Evolutionary conservation across 2,888 invertebrate genomes (phyloP), one percentile per base, ranked within the genome.

Genomic region (Chrysolina haemoptera): DNA sequence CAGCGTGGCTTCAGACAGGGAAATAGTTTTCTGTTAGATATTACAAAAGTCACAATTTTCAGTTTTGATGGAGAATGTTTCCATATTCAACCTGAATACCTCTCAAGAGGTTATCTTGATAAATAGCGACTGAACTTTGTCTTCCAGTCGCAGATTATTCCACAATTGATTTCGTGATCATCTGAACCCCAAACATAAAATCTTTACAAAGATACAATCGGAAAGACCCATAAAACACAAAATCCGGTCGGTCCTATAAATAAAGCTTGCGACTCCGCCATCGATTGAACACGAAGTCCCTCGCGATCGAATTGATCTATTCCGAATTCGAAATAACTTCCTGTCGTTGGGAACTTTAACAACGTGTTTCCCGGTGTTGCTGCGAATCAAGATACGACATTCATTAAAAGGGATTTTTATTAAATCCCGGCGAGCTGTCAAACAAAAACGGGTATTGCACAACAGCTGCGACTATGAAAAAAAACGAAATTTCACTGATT

Each of bases 401-500:
- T 74, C 67, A 74, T 74, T 74, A 74, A 63, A 71, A 48, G 68
- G 71, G 71, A 75, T 80, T 80, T 80, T 80, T 67, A 71, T 71
- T 67, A 71, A 67, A 48, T 65, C 65, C 55, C 35, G 14, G 71
- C 55, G 71, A 50, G 35, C 43, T 55, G 53, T 55, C 48, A 43
- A 43, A 64, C 48, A 40, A 59, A 43, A 70, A 65, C 59, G 59
- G 43, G 59, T 65, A 55, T 70, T 70, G 27, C 55, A 40, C 43
- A 65, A 78, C 78, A 76, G 79, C 75, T 73, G 22, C 35, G 35
- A 35, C 59, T 59, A 59, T 59, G 59, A 59, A 59, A 59, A 59
- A 59, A 35, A 59, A 59, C 59, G 59, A 16, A 59, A 59, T 35
- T 59, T 59, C 59, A n/a, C 59, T 59, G 59, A 59, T 59, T 59